Evolutionary conservation across 2,888 invertebrate genomes (phyloP), one percentile per base, ranked within the genome.

Genomic region (Drosophila merina): DNA sequence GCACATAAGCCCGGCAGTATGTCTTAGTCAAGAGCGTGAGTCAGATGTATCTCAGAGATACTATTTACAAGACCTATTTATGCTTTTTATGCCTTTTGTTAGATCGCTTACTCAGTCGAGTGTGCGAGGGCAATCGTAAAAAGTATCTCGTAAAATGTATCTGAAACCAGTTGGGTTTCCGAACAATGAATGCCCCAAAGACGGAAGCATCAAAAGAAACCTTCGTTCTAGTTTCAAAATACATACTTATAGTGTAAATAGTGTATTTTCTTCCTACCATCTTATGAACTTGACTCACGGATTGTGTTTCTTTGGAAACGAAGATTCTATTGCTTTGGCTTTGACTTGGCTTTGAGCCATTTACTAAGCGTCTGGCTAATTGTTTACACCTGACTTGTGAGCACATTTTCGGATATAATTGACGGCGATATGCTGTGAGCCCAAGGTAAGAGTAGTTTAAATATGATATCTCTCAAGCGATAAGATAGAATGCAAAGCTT

Each of bases 211-310:
- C 40, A 45, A 59, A 59, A 68, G 7, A 60, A 54, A 63, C 79
- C 85, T 84, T 81, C 76, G 48, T 12, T 31, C 47, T 57, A 72
- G 84, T 86, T 66, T 86, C 62, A 20, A 63, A 76, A 69, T 80
- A 66, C 85, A 48, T 48, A 6, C 28, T 42, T 36, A 36, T n/a
- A 6, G n/a, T 36, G 20, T 20, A 20, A 20, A 20, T 20, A 20
- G 20, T 20, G 20, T 20, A 20, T 20, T 20, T 20, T n/a, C 36
- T n/a, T 31, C 30, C 28, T 14, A 12, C n/a, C 25, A 4, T 25
- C 14, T 49, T 57, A 67, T 20, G 33, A 56, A 48, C 68, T 57
- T 67, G 66, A 25, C 30, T 26, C 3, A 14, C 33, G 9, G 36
- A 31, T 64, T 5, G 33, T 28, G 12, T 68, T 58, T 31, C 60